A percentile compares a stretch with the other conserved stretches of the same genome.
Evolutionary conservation across 2,797 vertebrate species (phyloP).

Genomic region (Galagoides demidoff): DNA sequence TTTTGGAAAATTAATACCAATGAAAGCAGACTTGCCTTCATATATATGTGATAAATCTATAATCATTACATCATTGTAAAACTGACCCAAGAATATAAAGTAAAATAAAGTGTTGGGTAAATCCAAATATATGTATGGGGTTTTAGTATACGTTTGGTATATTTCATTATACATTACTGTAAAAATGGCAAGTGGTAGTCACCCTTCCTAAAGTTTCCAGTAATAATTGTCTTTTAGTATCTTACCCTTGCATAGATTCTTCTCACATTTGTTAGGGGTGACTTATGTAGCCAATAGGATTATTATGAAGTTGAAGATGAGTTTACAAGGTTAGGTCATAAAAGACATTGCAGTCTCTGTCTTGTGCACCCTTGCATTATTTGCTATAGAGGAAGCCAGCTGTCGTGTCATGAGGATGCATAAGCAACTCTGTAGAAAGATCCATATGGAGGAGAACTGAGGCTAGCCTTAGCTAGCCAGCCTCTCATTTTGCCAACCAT

Average conservation of each 20-base stretch:
- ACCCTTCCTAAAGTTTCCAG: neutral
- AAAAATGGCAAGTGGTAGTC: neutral
- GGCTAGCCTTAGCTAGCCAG: accelerated
- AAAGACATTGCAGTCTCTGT: neutral
- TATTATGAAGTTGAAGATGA: neutral
- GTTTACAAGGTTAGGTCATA: neutral
- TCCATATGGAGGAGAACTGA: neutral
- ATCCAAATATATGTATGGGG: neutral
- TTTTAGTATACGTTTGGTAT: neutral
- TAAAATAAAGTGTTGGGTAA: slow-evolving; percentile 8
- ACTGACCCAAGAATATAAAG: neutral
- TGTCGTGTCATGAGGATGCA: neutral
- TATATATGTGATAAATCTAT: neutral
- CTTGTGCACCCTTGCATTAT: neutral
- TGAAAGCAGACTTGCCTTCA: neutral
- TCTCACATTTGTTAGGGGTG: neutral
- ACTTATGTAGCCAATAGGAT: neutral
- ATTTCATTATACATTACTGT: slow-evolving; percentile 29
- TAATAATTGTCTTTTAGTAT: neutral
- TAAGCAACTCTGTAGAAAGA: too few relatives aligned
- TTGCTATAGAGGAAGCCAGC: neutral
- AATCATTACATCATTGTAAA: neutral
- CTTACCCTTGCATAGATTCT: neutral
- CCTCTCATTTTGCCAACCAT: too few relatives aligned
- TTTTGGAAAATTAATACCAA: neutral